Base-by-base conservation (phyloP, 1,140 invertebrate genomes). In the Cyrtorhinus lividipennis region DNA sequence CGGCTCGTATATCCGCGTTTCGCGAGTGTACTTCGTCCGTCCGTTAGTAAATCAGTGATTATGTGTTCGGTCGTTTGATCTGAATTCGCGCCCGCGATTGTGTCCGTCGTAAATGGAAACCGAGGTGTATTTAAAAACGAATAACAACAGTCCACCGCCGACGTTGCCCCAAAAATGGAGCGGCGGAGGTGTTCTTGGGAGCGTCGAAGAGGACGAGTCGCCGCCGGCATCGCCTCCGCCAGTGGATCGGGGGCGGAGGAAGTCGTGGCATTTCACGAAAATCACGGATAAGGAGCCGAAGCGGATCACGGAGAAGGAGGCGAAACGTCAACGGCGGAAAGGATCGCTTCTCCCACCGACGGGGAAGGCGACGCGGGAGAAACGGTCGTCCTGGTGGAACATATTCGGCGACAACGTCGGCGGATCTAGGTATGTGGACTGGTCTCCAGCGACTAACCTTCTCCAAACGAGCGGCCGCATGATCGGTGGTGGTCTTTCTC, bases 351-450 rank as follows among this genome's bases (percentile, higher is more conserved):
- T 60, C 25, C 57, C 64, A 2, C 64, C 66, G 24, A 24, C 58
- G 3, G 66, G 63, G 1, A 75, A 78, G n/a, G 67, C 71, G 1
- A 77, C 71, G 1, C 77, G 85, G 18, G 84, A 87, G 70, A 87
- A 88, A 69, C 77, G 87, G 63, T 81, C 83, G 10, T 89, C 87
- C 13, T 90, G 87, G 87, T 90, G 87, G 87, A 88, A 88, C 70
- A 85, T 88, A 25, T 87, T 90, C 68, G 83, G 83, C 61, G 85
- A 88, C 68, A 71, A 81, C 72, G 74, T 81, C 62, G 81, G 56
- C 2, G 59, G 45, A 46, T 61, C 57, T n/a, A 60, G 59, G 59
- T 60, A 3, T 12, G 59, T 23, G 2, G 24, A 12, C n/a, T n/a
- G n/a, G 8, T 56, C n/a, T n/a, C n/a, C n/a, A n/a, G n/a, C n/a